These are phyloP conservation scores for Creontiades dilutus DNA, from an alignment of 2,888 invertebrate genomes.

Conservation along the genomic window DNA sequence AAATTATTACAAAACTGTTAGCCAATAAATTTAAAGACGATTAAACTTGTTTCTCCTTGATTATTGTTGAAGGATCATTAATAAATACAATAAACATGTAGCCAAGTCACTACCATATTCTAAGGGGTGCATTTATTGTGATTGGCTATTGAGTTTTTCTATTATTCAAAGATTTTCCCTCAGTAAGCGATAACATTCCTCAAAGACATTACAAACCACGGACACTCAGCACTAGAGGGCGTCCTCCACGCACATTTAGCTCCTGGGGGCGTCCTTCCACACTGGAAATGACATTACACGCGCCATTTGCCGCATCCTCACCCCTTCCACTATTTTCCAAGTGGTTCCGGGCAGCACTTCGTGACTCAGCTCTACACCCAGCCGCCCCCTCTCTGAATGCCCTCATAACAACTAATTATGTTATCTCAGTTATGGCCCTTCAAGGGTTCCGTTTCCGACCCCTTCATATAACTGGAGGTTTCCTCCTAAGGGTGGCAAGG, in stretches of 20 bases:
- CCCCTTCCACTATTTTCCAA: constrained; percentile 5
- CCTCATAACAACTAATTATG: constrained; percentile 51
- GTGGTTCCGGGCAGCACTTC: constrained; percentile 18
- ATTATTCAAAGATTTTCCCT: too few species aligned
- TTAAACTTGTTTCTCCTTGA: too few species aligned
- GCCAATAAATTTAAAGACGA: too few species aligned
- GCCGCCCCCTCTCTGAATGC: background rate
- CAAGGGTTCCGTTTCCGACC: constrained; percentile 18
- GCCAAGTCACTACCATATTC: too few species aligned
- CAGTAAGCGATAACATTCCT: background rate
- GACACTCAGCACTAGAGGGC: background rate
- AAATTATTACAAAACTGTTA: too few species aligned
- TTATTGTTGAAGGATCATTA: too few species aligned
- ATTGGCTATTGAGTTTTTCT: too few species aligned
- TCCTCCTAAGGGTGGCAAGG: background rate
- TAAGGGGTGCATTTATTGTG: too few species aligned
- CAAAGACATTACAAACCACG: background rate
- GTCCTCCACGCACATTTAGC: constrained; percentile 23
- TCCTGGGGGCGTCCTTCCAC: background rate
- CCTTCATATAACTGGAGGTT: constrained; percentile 30
- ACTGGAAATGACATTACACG: constrained; percentile 50
- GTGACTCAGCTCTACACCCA: background rate
- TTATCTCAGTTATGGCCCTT: constrained; percentile 47
- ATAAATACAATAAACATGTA: too few species aligned
- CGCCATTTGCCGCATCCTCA: constrained; percentile 24